A percentile compares a stretch with the other conserved stretches of the same genome.
Conservation (phyloP, 2,113 vertebrate species). For the Odontophorus gujanensis region DNA sequence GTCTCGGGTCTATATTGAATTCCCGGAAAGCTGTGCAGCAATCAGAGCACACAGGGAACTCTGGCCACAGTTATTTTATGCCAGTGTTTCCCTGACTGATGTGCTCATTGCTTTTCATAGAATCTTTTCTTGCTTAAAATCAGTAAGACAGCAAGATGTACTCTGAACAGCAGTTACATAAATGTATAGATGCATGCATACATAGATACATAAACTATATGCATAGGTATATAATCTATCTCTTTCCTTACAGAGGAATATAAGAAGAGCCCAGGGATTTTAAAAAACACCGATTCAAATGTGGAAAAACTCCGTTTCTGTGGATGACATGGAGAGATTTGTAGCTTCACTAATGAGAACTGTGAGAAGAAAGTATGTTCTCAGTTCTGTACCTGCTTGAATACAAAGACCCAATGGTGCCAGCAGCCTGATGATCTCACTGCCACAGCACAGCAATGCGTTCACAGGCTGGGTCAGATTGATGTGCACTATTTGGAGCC, state of each 20-base stretch:
- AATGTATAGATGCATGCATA: neutral
- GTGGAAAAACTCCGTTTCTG: neutral
- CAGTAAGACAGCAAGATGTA: fast-evolving
- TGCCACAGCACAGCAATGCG: neutral
- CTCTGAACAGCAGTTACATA: neutral
- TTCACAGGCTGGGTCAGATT: neutral
- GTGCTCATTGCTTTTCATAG: neutral
- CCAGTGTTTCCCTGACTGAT: neutral
- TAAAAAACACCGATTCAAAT: neutral
- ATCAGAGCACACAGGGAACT: neutral
- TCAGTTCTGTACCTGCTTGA: neutral
- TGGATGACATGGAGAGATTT: neutral
- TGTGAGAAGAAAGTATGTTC: neutral
- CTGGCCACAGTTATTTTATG: neutral
- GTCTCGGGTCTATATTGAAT: neutral
- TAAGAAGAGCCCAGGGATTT: neutral
- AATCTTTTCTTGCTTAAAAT: neutral
- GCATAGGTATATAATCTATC: neutral
- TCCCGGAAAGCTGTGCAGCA: neutral
- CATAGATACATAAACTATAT: neutral
- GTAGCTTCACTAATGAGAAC: neutral
- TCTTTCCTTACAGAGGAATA: neutral
- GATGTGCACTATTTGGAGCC: neutral
- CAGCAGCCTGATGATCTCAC: neutral
- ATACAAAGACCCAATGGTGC: neutral